Conservation (phyloP, 2,113 vertebrate genomes). For the Alexandromys fortis region DNA sequence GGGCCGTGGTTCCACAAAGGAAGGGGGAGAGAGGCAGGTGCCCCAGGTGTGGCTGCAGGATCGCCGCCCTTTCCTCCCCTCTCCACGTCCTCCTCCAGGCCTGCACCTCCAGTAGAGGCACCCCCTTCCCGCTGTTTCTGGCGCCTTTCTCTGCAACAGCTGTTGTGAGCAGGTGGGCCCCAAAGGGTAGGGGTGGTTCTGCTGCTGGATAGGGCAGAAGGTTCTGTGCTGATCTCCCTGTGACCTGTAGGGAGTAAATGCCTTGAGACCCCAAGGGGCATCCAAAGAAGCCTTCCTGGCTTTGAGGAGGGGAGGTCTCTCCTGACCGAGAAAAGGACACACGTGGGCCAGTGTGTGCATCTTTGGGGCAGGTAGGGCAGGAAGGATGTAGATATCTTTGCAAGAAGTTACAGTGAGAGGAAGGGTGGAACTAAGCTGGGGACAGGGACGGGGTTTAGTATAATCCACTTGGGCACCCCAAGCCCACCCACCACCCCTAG, state of each 20-base stretch:
- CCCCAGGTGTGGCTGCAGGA: too few relatives aligned
- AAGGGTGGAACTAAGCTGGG: background rate
- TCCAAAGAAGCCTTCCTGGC: background rate
- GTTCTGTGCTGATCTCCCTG: rapidly evolving
- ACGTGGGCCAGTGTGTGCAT: rapidly evolving
- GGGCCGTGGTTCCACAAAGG: background rate
- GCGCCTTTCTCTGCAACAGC: conserved; percentile 71
- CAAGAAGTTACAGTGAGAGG: background rate
- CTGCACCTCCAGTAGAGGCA: background rate
- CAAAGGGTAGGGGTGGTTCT: background rate
- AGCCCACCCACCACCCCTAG: background rate
- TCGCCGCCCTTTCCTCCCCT: rapidly evolving
- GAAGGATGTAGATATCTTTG: rapidly evolving
- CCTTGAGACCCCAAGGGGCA: background rate
- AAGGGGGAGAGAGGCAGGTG: background rate
- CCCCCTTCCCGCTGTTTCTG: conserved; percentile 78
- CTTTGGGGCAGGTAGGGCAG: background rate
- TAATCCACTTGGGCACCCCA: background rate
- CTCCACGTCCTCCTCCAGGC: background rate
- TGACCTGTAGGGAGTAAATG: background rate
- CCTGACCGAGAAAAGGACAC: background rate
- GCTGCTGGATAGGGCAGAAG: background rate
- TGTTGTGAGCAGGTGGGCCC: conserved; percentile 31
- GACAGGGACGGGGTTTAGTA: too few relatives aligned
- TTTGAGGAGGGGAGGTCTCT: background rate